phyloP scores from a whole-genome alignment of 2,113 vertebrate species.

The Halichoerus grypus region DNA sequence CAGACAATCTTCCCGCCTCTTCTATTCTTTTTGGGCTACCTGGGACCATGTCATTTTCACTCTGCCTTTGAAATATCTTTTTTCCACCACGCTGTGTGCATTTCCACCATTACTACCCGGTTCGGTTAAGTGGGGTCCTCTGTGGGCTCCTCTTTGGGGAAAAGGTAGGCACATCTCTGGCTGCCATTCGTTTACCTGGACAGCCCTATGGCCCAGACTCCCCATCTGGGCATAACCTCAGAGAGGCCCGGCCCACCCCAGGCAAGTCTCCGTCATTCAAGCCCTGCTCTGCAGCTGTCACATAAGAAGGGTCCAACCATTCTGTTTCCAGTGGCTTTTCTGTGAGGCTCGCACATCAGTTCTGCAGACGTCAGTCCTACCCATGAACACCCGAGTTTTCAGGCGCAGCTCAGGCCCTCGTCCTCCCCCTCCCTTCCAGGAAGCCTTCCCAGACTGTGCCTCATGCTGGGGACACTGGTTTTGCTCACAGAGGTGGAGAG shows the following conservation, averaged over 20 bases:
- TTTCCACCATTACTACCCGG: background rate
- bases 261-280: background rate
- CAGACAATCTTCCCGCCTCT: constrained; percentile 23
- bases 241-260: background rate
- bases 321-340: background rate
- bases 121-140: background rate
- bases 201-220: background rate
- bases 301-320: background rate
- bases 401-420: background rate
- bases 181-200: accelerated
- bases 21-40: background rate
- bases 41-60: background rate
- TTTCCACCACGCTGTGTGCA: background rate
- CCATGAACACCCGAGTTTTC: background rate
- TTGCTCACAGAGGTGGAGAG: background rate
- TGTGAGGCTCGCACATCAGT: background rate
- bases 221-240: background rate
- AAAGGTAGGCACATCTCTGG: background rate
- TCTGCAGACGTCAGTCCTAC: background rate
- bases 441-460: background rate
- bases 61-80: background rate
- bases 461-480: background rate
- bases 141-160: background rate
- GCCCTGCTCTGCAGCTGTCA: background rate
- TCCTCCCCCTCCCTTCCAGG: background rate